Base-by-base conservation (phyloP, 2,888 invertebrate species). In the Melikaiella ostensackeni region DNA sequence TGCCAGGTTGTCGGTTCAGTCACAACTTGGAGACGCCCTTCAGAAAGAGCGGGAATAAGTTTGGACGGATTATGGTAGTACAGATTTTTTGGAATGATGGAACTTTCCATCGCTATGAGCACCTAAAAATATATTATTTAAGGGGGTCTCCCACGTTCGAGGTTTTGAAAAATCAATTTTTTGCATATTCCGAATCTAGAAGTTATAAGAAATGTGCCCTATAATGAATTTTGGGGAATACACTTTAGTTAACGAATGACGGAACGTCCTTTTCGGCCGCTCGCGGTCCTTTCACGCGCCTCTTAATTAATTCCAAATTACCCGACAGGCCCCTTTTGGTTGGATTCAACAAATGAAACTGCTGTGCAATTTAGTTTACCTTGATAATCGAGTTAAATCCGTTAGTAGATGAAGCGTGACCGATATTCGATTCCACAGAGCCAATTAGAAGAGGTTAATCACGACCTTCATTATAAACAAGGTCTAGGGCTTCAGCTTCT, bases 41-140 rank as follows among this genome's bases (percentile, higher is more conserved):
- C 77, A 27, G 42, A 75, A 21, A 84, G 42, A 5, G 83, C 77
- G 35, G 80, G 77, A 1, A 83, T 81, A 11, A 79, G 80, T 50
- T 59, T 16, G 21, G 80, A 75, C 24, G 94, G 93, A 2, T 86
- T 87, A 42, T 91, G 88, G 87, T 88, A 94, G 24, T 33, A 8
- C 33, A 94, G 90, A 86, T 94, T 94, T 30, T 92, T 92, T 27
- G 94, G 94, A 75, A 94, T 91, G 19, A 86, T 84, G 35, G 92
- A 91, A 8, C 4, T 19, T 75, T 81, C 83, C 80, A 81, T 83
- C 21, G 79, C 62, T 55, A 79, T 77, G 13, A 82, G 74, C 5
- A 82, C 80, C 82, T 82, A n/a, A n/a, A n/a, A n/a, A n/a, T n/a
- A n/a, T n/a, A n/a, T n/a, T n/a, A n/a, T n/a, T n/a, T n/a, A n/a